Evolutionary conservation across 2,113 vertebrate species (phyloP).

Genomic region (Rhea pennata): DNA sequence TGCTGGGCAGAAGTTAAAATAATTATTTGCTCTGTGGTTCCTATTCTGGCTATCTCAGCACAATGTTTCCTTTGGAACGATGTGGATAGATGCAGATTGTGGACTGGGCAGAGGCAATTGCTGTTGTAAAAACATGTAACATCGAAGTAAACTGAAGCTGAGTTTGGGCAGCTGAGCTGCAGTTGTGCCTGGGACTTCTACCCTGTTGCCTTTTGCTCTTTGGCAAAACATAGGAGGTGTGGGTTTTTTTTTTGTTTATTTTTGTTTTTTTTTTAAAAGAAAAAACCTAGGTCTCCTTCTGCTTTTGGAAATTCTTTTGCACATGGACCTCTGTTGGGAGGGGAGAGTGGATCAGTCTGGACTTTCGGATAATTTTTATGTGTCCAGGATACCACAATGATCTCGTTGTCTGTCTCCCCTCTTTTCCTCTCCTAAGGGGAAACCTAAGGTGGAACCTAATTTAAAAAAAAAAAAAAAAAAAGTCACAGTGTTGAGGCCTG

Average conservation of each 20-base stretch:
- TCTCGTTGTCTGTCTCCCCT: background rate
- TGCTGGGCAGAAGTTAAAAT: constrained; percentile 18
- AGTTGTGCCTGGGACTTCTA: background rate
- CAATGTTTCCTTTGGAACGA: background rate
- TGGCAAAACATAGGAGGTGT: background rate
- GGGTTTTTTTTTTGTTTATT: no score
- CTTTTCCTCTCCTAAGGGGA: background rate
- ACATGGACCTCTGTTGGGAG: background rate
- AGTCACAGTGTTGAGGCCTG: background rate
- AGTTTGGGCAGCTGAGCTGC: constrained; percentile 11
- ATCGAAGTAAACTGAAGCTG: background rate
- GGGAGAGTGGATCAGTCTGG: background rate
- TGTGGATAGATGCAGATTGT: background rate
- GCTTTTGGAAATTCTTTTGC: background rate
- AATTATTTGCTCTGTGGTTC: constrained; percentile 52
- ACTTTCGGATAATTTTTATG: background rate
- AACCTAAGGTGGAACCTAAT: background rate
- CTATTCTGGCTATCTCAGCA: constrained; percentile 10
- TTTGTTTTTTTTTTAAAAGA: no score
- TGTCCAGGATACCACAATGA: background rate
- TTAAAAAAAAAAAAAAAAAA: background rate
- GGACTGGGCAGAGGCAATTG: background rate
- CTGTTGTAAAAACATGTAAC: background rate
- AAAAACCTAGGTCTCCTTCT: background rate
- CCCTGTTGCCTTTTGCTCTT: background rate